Base-by-base conservation (phyloP, 2,113 vertebrate genomes). In the Rhadina sibilatrix region DNA sequence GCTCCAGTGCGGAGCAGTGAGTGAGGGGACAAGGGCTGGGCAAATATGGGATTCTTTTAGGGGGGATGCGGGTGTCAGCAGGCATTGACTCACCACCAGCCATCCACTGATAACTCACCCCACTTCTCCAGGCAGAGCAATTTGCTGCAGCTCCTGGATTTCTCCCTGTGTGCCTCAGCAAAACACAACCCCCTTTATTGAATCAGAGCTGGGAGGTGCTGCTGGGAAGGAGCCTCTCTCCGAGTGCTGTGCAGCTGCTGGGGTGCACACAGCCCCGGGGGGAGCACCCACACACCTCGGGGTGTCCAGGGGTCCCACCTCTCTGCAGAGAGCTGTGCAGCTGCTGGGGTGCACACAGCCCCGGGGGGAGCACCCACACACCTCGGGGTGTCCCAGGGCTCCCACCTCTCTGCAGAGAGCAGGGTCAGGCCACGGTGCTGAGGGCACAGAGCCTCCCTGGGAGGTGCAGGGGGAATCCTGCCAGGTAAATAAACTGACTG, bases 381-480 rank as follows among this genome's bases (percentile, higher is more conserved):
- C 20, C 54, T 13, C 15, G 3, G 44, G 18, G 42, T 3, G 12
- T 10, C 27, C 61, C 63, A 17, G 1, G 20, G 42, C 40, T 37
- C 25, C 27, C 46, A 10, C 2, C 35, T 31, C 23, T 44, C 64
- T 4, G 22, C 20, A 4, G 11, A 21, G 14, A 47, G 10, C 40
- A 0, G 57, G 4, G 11, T 3, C 56, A 10, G 2, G 11, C 25
- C 0, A 2, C 20, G 2, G 20, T 1, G 37, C 54, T 30, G 17
- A 35, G 53, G 24, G 3, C 3, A 15, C 61, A 24, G 18, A 46
- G 1, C 23, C n/a, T 13, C 27, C 3, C 54, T 20, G 30, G 50
- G 17, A 83, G 4, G 40, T 0, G 6, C 5, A 25, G 33, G 23
- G 30, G 4, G 16, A 24, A 33, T 15, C 30, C 79, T 19, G 1